A percentile compares a stretch with the other conserved stretches of the same genome.
phyloP scores from a whole-genome alignment of 1,140 invertebrate genomes.

The Euschistus heros region DNA sequence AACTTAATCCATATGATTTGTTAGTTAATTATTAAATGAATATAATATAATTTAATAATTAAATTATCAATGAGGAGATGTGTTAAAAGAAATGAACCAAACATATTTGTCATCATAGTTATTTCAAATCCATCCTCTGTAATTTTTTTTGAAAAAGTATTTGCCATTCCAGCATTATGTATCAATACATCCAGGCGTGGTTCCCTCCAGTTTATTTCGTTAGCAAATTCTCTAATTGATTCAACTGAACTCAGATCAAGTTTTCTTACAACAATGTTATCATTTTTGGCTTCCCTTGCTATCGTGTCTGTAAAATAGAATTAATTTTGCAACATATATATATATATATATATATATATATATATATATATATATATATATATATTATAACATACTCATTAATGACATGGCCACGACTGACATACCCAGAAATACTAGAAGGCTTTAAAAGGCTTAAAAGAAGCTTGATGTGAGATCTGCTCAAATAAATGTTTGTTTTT shows the following conservation, averaged over 20 bases:
- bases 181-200: slow-evolving; percentile 62
- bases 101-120: slow-evolving; percentile 84
- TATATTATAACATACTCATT: too few species aligned
- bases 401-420: too few species aligned
- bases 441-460: too few species aligned
- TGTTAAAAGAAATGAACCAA: slow-evolving; percentile 75
- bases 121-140: slow-evolving; percentile 71
- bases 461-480: too few species aligned
- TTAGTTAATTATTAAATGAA: too few species aligned
- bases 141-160: slow-evolving; percentile 47
- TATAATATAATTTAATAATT: too few species aligned
- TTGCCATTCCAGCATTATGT: slow-evolving; percentile 69
- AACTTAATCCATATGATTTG: too few species aligned
- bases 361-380: too few species aligned
- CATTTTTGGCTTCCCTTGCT: slow-evolving; percentile 44
- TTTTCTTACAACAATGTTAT: slow-evolving; percentile 48
- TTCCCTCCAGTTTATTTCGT: slow-evolving; percentile 54
- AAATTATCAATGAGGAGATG: slow-evolving; percentile 52
- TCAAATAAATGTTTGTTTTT: too few species aligned
- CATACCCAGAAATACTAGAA: too few species aligned
- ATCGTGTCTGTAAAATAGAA: slow-evolving; percentile 42
- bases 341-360: too few species aligned
- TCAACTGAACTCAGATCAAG: slow-evolving; percentile 58
- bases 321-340: too few species aligned
- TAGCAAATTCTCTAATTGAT: slow-evolving; percentile 60